Percentiles rank a stretch among this genome's conserved stretches.
Evolutionary conservation across 2,888 invertebrate genomes (phyloP).

Genomic region (Lasioglossum morio): DNA sequence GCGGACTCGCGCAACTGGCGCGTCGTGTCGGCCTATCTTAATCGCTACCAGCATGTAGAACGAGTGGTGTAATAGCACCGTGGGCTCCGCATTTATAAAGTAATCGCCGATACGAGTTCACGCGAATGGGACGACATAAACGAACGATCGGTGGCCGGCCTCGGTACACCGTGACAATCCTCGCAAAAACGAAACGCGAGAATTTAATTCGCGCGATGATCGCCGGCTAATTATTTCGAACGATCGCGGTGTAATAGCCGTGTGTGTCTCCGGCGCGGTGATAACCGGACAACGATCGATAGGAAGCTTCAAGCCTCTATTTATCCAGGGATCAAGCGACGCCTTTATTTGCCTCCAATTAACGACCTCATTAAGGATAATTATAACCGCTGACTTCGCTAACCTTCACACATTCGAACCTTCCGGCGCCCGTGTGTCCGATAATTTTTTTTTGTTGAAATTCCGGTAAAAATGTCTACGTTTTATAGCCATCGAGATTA

Average conservation of each 20-base stretch:
- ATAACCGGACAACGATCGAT: background rate
- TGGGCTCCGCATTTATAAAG: conserved; percentile 27
- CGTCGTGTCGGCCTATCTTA: conserved; percentile 55
- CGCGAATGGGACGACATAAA: conserved; percentile 31
- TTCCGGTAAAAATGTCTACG: background rate
- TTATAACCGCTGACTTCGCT: background rate
- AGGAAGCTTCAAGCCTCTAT: background rate
- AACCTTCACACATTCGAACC: background rate
- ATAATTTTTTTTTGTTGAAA: background rate
- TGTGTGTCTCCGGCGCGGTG: background rate
- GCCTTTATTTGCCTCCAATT: conserved; percentile 1
- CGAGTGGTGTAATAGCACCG: conserved; percentile 36
- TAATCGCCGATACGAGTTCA: conserved; percentile 58
- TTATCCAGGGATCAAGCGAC: conserved; percentile 8
- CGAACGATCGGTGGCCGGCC: background rate
- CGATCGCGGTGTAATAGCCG: background rate
- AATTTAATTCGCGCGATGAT: background rate
- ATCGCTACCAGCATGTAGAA: conserved; percentile 56
- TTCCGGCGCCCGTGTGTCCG: background rate
- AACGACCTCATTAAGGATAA: conserved; percentile 14
- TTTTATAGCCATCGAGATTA: background rate
- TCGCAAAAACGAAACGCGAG: background rate
- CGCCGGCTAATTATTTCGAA: conserved; percentile 11
- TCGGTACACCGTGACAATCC: background rate
- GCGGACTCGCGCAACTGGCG: conserved; percentile 42